phyloP scores from a whole-genome alignment of 2,888 invertebrate genomes.

The Trichopoda pennipes region DNA sequence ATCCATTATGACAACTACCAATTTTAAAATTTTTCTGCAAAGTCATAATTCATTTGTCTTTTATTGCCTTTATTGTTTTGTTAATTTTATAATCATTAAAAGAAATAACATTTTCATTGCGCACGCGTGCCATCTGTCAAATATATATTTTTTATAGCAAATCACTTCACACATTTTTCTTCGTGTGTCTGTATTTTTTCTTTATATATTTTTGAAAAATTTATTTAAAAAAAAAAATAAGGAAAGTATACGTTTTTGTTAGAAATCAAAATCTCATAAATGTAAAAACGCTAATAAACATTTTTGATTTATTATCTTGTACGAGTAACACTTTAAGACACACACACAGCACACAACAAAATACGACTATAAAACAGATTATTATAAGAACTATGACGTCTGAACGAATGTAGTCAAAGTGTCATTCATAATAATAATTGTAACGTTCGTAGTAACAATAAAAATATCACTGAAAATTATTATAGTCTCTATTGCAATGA shows the following conservation, averaged over 20 bases:
- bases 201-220: constrained; percentile 22
- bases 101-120: constrained; percentile 61
- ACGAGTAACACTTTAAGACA: constrained; percentile 43
- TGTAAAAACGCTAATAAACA: constrained; percentile 67
- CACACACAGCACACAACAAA: constrained; percentile 4
- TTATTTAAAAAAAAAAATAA: constrained; percentile 19
- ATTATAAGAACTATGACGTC: background rate
- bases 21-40: constrained; percentile 50
- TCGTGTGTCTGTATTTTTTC: background rate
- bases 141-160: constrained; percentile 46
- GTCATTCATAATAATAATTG: constrained; percentile 59
- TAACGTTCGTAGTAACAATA: constrained; percentile 25
- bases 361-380: background rate
- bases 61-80: constrained; percentile 46
- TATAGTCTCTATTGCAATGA: constrained; percentile 35
- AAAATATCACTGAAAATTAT: constrained; percentile 55
- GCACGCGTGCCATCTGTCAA: constrained; percentile 70
- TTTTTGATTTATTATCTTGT: constrained; percentile 66
- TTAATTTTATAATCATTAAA: constrained; percentile 48
- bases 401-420: constrained; percentile 23
- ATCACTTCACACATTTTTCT: constrained; percentile 35
- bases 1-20: constrained; percentile 7
- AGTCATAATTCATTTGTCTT: constrained; percentile 61
- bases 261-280: constrained; percentile 68
- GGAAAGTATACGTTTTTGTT: constrained; percentile 61